A percentile compares a stretch with the other conserved stretches of the same genome.
Evolutionary conservation across 2,113 vertebrate species (phyloP).

Genomic region (Istiophorus platypterus): DNA sequence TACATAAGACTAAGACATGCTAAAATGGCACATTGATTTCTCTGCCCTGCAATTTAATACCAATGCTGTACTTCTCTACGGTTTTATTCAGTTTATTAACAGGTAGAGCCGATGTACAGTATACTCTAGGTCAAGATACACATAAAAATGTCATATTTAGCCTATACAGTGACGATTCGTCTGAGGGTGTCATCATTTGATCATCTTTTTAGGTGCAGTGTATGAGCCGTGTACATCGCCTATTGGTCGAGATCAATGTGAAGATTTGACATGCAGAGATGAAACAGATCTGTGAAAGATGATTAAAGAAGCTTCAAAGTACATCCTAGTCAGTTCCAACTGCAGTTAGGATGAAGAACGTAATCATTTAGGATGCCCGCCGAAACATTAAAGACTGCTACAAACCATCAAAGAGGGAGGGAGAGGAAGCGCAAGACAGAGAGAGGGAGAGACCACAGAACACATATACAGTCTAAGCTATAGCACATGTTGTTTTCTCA

Average conservation of each 20-base stretch:
- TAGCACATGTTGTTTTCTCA: background rate
- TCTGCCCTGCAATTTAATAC: constrained; percentile 14
- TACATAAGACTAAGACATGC: too few relatives aligned
- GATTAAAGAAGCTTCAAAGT: constrained; percentile 26
- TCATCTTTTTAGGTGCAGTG: background rate
- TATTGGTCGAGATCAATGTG: background rate
- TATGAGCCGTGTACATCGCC: background rate
- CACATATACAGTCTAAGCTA: background rate
- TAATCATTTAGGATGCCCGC: constrained; percentile 12
- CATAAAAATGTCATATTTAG: constrained; percentile 12
- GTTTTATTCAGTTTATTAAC: background rate
- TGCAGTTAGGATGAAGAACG: constrained; percentile 27
- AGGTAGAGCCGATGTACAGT: background rate
- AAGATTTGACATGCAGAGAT: background rate
- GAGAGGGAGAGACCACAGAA: background rate
- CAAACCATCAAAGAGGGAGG: constrained; percentile 27
- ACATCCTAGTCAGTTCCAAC: background rate
- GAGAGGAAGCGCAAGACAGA: background rate
- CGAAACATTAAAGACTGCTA: constrained; percentile 26
- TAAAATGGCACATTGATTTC: constrained; percentile 39
- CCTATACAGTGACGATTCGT: background rate
- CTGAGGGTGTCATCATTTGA: background rate
- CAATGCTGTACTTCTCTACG: background rate
- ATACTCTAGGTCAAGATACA: background rate
- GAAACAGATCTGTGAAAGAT: constrained; percentile 25